Base-by-base conservation (phyloP, 2,113 vertebrate species). In the Mormoops blainvillei region DNA sequence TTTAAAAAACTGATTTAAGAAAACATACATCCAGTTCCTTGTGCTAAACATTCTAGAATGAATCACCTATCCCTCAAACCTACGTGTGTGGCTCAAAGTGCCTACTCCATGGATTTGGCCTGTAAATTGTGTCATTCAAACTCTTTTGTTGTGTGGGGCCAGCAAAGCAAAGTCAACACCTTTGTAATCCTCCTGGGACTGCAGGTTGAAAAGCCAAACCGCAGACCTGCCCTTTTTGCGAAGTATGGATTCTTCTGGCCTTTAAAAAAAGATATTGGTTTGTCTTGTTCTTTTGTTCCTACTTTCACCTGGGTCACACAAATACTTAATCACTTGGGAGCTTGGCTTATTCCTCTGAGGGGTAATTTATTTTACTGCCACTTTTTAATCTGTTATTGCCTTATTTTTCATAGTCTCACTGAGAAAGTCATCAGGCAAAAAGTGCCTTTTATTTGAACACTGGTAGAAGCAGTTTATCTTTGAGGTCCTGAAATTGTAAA, bases 351-450 rank as follows among this genome's bases (percentile, higher is more conserved):
- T 92, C 68, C 65, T 94, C 22, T 31, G 22, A 52, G 93, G 8
- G 9, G 41, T 78, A 61, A 73, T 90, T 92, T 89, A 70, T 92
- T 92, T 94, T 80, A 45, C 50, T 94, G 94, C 31, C 12, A 45
- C n/a, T 65, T 94, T 94, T 81, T 36, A 90, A 85, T 94, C 36
- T 93, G 54, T 91, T 56, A 68, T 15, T 85, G 76, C 78, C 52
- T 89, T 92, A 31, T 58, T 97, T 89, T 89, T 94, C 77, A 52
- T 80, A 28, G 48, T 78, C 68, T 91, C 24, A 0, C 52, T 86
- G 70, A 70, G 58, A 61, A 89, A 89, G 88, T 85, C 85, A n/a
- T 92, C 36, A 67, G 71, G 94, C 41, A 76, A 7, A 58, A 19
- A 52, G 50, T 63, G 38, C 41, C 12, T 63, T 77, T 87, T 94